Conservation (phyloP, 2,888 invertebrate species). For the Subacronicta megacephala region DNA sequence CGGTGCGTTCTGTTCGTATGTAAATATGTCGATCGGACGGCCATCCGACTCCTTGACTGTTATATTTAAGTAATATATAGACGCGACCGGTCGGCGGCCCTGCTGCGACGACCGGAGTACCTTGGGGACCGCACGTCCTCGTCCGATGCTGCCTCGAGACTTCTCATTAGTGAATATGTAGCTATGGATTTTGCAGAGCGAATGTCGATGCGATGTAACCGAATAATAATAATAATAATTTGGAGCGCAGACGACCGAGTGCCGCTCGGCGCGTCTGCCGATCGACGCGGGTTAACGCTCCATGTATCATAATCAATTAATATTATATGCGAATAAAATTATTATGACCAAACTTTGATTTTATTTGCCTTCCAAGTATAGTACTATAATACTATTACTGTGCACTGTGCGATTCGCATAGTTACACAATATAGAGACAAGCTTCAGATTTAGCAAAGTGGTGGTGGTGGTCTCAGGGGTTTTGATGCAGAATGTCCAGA, state of each 20-base stretch:
- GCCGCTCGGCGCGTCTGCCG: conserved; percentile 69
- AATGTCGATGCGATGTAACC: conserved; percentile 86
- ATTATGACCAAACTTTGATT: conserved; percentile 78
- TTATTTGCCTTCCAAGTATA: conserved; percentile 44
- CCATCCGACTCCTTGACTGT: conserved; percentile 85
- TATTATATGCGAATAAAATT: conserved; percentile 89
- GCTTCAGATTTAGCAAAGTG: too few relatives aligned
- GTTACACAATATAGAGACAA: too few relatives aligned
- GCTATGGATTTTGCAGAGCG: conserved; percentile 82
- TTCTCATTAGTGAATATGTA: conserved; percentile 89
- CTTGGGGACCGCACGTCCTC: conserved; percentile 75
- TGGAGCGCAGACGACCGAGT: conserved; percentile 75
- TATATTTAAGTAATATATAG: conserved; percentile 83
- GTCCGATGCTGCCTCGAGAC: conserved; percentile 84
- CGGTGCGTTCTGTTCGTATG: conserved; percentile 80
- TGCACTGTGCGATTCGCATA: too few relatives aligned
- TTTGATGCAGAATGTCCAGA: too few relatives aligned
- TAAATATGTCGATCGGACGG: conserved; percentile 84
- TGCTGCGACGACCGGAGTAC: conserved; percentile 69
- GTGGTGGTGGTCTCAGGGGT: too few relatives aligned
- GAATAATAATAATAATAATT: conserved; percentile 83
- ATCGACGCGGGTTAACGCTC: conserved; percentile 76
- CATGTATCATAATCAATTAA: conserved; percentile 90
- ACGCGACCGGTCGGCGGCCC: conserved; percentile 81
- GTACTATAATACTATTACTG: too few relatives aligned